Percentiles rank a stretch among this genome's conserved stretches.
Conservation (phyloP, 2,888 invertebrate genomes). For the Agonopterix arenella region DNA sequence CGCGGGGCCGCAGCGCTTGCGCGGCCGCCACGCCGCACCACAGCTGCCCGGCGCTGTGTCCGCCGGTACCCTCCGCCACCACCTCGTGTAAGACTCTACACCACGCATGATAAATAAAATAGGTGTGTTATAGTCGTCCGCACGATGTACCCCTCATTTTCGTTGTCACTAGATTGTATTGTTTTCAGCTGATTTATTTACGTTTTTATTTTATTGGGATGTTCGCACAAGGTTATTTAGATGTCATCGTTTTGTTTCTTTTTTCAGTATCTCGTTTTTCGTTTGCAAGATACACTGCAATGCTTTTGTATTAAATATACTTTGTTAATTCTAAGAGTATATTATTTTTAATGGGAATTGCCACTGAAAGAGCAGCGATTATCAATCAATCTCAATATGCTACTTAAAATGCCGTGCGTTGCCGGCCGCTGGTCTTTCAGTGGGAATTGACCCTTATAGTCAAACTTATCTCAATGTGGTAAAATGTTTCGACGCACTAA, state of each 20-base stretch:
- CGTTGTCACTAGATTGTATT: conserved; percentile 14
- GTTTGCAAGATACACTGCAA: conserved; percentile 7
- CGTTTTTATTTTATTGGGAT: conserved; percentile 5
- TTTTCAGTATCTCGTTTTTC: background rate
- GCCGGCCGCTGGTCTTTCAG: too few relatives aligned
- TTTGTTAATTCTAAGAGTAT: background rate
- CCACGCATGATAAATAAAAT: conserved; percentile 54
- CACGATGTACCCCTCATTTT: conserved; percentile 20
- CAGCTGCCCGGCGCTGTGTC: conserved; percentile 23
- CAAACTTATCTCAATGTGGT: too few relatives aligned
- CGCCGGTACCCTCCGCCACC: conserved; percentile 13
- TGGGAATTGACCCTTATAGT: too few relatives aligned
- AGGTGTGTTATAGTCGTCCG: conserved; percentile 60
- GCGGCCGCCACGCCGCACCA: conserved; percentile 14
- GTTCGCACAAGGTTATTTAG: background rate
- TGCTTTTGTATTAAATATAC: conserved; percentile 4
- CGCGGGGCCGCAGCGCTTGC: conserved; percentile 27
- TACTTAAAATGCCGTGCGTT: too few relatives aligned
- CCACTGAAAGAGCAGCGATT: too few relatives aligned
- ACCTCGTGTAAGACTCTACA: conserved; percentile 51
- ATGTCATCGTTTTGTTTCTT: conserved; percentile 1
- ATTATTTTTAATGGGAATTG: too few relatives aligned
- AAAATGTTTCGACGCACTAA: too few relatives aligned
- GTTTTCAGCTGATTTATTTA: conserved; percentile 7
- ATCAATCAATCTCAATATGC: too few relatives aligned